Conservation (phyloP, 1,140 invertebrate genomes). For the Himalopsyche phryganea region DNA sequence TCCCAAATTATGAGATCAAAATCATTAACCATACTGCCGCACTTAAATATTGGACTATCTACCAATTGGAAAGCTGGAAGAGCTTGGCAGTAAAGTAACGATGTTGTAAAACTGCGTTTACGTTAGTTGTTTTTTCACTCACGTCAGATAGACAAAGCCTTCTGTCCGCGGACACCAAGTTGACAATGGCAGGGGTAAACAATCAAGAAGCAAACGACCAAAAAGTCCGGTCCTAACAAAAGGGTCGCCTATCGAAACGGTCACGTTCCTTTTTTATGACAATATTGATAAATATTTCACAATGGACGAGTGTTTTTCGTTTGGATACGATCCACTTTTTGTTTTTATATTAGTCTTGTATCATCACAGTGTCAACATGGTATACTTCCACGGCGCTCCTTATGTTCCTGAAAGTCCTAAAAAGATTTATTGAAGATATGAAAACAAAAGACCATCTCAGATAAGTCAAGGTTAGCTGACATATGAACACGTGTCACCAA, state of each 20-base stretch:
- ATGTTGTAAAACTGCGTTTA: too few relatives aligned
- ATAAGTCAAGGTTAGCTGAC: too few relatives aligned
- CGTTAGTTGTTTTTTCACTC: too few relatives aligned
- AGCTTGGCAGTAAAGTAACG: too few relatives aligned
- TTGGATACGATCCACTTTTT: not conserved
- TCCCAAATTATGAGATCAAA: too few relatives aligned
- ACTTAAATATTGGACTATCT: too few relatives aligned
- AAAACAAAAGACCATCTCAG: not conserved
- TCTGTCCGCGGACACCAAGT: too few relatives aligned
- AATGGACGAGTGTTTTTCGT: not conserved
- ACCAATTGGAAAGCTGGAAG: too few relatives aligned
- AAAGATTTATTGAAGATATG: not conserved
- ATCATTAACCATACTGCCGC: too few relatives aligned
- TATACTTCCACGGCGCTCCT: too few relatives aligned
- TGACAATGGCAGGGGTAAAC: not conserved
- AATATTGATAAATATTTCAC: constrained; percentile 14
- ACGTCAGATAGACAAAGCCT: too few relatives aligned
- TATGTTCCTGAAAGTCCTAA: not conserved
- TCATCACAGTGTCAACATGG: not conserved
- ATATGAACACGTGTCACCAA: too few relatives aligned
- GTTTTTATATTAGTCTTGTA: not conserved
- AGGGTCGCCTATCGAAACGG: constrained; percentile 1
- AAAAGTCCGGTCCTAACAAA: not conserved
- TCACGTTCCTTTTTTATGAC: constrained; percentile 10
- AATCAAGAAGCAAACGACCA: not conserved